Conservation (phyloP, 1,140 invertebrate species). For the Cydia fagiglandana region DNA sequence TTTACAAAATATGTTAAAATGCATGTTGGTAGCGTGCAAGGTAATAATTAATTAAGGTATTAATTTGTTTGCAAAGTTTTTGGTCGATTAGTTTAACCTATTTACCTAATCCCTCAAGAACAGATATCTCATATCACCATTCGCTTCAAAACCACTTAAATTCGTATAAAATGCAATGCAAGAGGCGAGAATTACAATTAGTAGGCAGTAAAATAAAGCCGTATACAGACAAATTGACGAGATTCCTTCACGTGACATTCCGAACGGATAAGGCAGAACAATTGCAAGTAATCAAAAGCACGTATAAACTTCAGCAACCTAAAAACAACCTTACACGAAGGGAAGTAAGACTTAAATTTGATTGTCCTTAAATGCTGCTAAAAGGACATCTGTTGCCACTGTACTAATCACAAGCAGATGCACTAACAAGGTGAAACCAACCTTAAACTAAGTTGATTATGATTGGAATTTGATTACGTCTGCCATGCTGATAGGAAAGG, state of each 20-base stretch:
- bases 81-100: too few species aligned
- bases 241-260: conserved; percentile 9
- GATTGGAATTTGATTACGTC: background rate
- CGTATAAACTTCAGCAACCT: background rate
- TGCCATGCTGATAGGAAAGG: background rate
- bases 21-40: too few species aligned
- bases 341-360: background rate
- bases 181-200: background rate
- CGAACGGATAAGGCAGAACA: conserved; percentile 5
- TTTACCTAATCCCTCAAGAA: too few species aligned
- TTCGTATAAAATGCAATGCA: background rate
- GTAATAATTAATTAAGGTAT: too few species aligned
- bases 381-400: background rate
- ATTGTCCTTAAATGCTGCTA: background rate
- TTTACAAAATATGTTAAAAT: too few species aligned
- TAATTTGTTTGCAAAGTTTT: too few species aligned
- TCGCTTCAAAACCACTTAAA: background rate
- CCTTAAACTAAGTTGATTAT: conserved; percentile 6
- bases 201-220: conserved; percentile 13
- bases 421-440: conserved; percentile 9
- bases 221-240: conserved; percentile 16
- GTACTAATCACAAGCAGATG: background rate
- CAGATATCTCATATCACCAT: too few species aligned
- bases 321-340: background rate
- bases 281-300: conserved; percentile 2